Evolutionary conservation across 2,888 invertebrate species (phyloP).

Genomic region (Cabera pusaria): DNA sequence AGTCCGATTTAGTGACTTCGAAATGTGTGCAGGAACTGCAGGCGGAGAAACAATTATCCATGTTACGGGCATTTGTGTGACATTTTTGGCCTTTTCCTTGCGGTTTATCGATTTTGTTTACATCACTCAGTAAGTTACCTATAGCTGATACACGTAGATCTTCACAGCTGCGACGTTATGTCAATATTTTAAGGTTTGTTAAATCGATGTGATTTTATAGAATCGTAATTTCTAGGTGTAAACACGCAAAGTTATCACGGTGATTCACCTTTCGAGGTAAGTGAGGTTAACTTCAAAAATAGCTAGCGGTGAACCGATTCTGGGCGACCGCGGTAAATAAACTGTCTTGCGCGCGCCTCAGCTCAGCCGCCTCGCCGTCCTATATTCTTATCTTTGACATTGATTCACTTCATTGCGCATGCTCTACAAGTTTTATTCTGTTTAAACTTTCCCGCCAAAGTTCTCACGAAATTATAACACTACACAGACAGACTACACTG

Average conservation of each 20-base stretch:
- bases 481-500: no score
- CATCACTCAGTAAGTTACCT: no score
- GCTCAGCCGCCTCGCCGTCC: conserved; percentile 20
- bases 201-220: conserved; percentile 10
- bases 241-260: conserved; percentile 21
- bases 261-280: conserved; percentile 58
- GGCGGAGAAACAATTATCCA: conserved; percentile 76
- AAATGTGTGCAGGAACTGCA: conserved; percentile 74
- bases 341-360: conserved; percentile 46
- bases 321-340: conserved; percentile 60
- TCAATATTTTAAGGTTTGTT: conserved; percentile 7
- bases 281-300: conserved; percentile 76
- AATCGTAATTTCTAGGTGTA: conserved; percentile 3
- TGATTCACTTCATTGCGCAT: conserved; percentile 45
- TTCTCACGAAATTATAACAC: conserved; percentile 7
- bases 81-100: conserved; percentile 45
- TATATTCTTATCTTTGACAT: conserved; percentile 20
- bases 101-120: conserved; percentile 58
- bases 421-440: conserved; percentile 40
- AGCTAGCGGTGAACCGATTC: conserved; percentile 55
- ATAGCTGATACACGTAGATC: conserved; percentile 17
- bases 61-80: conserved; percentile 55
- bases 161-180: conserved; percentile 12
- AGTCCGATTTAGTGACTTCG: conserved; percentile 71
- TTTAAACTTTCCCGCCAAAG: conserved; percentile 45